Evolutionary conservation across 2,797 vertebrate genomes (phyloP), one percentile per base, ranked within the genome.

Genomic region (Labroides dimidiatus): DNA sequence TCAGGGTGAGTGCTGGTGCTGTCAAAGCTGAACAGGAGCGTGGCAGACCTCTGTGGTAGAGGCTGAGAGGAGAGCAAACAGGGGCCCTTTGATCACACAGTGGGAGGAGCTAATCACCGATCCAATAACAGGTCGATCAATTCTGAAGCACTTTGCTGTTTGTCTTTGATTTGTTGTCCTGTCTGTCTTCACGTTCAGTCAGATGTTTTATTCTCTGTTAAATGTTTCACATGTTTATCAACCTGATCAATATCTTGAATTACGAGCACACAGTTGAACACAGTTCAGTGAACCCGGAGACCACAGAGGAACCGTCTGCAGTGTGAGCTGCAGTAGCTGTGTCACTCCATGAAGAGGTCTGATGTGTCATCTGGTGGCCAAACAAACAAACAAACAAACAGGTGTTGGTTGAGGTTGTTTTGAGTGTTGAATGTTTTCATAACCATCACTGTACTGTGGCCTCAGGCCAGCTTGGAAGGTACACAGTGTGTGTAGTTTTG

Each of bases 61-160:
- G n/a, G 27, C 17, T 36, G 23, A 21, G 17, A 39, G 14, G 53
- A 45, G 44, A 42, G 44, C 69, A 69, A 64, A 83, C 8, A 79
- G 62, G 11, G 36, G 15, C 36, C 30, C 43, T 57, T 42, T 61
- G 70, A 81, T 76, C 77, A 74, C 27, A 50, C 20, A 64, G 33
- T 55, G 44, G 62, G 67, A 63, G 59, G 54, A 61, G 60, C 69
- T 47, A 23, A 59, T 47, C 0, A 69, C 61, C 17, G n/a, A 0
- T 55, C 50, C 4, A 43, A 16, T 52, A n/a, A 54, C 6, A 36
- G 15, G 43, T 45, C 2, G 24, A 51, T 54, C 0, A 39, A 62
- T 27, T 44, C 16, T n/a, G 24, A 47, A 27, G 11, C 27, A n/a
- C 23, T 50, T 42, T 23, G 20, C 21, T 15, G 17, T 42, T 24